Percentiles rank a stretch among this genome's conserved stretches.
Evolutionary conservation across 2,888 invertebrate genomes (phyloP).

Genomic region (Pogonocherus hispidulus): DNA sequence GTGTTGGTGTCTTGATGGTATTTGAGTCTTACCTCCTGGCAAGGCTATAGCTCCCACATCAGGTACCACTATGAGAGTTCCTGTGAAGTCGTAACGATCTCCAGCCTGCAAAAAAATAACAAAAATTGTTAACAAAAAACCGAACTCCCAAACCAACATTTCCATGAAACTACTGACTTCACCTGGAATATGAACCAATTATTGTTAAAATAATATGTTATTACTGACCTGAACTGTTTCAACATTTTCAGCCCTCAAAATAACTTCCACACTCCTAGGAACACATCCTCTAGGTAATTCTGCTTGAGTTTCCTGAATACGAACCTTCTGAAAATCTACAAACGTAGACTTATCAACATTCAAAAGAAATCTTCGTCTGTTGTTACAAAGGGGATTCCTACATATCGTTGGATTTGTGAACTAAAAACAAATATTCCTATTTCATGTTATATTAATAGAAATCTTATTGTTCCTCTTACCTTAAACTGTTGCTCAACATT

Average conservation of each 20-base stretch:
- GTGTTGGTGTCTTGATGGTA: constrained; percentile 80
- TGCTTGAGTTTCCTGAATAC: constrained; percentile 97
- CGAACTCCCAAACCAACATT: too few species aligned
- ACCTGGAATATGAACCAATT: too few species aligned
- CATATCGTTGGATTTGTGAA: constrained; percentile 96
- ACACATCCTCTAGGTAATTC: constrained; percentile 97
- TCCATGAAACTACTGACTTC: too few species aligned
- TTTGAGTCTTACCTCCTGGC: constrained; percentile 90
- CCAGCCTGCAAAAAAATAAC: constrained; percentile 74
- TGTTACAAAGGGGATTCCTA: constrained; percentile 95
- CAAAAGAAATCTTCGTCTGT: constrained; percentile 89
- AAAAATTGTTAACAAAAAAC: too few species aligned
- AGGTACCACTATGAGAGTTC: constrained; percentile 96
- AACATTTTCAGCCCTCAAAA: constrained; percentile 95
- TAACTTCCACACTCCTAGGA: constrained; percentile 95
- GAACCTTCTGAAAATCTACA: constrained; percentile 96
- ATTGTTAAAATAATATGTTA: background rate
- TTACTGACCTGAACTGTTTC: constrained; percentile 89
- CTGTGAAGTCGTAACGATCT: constrained; percentile 92
- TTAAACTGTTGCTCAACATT: constrained; percentile 99
- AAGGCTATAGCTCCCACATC: constrained; percentile 90
- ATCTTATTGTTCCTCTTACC: constrained; percentile 70
- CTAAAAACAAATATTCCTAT: constrained; percentile 65
- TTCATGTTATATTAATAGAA: too few species aligned
- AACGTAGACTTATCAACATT: constrained; percentile 95